phyloP scores from a whole-genome alignment of 92 coral and sea anemone genomes.

The Siderastrea siderea region DNA sequence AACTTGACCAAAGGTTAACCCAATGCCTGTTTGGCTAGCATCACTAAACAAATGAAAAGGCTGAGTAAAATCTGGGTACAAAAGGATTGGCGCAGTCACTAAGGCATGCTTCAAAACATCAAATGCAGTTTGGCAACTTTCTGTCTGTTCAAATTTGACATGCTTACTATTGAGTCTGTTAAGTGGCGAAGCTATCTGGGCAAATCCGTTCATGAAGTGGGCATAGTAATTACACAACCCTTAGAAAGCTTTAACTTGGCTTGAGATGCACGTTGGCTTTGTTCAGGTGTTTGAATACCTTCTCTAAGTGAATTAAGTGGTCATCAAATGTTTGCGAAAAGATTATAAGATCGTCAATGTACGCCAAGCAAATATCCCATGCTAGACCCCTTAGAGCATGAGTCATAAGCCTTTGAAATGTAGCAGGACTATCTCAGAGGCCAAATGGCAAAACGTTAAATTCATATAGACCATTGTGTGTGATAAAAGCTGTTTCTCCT shows the following conservation, averaged over 20 bases:
- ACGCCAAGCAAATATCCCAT: slow-evolving; percentile 10
- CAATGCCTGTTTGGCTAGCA: no score
- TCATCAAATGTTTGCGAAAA: slow-evolving; percentile 12
- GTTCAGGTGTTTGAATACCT: slow-evolving; percentile 3
- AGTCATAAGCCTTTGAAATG: slow-evolving; percentile 35
- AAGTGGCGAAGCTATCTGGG: slow-evolving; percentile 57
- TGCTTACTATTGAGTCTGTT: slow-evolving; percentile 44
- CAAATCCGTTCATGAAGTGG: slow-evolving; percentile 26
- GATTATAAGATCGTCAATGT: slow-evolving; percentile 8
- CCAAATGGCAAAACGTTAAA: slow-evolving; percentile 34
- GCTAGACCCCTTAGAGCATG: neutral
- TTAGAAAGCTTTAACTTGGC: slow-evolving; percentile 21
- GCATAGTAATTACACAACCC: slow-evolving; percentile 38
- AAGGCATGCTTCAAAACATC: slow-evolving; percentile 22
- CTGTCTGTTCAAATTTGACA: slow-evolving; percentile 22
- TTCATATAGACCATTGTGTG: slow-evolving; percentile 52
- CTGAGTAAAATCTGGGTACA: no score
- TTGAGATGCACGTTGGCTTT: slow-evolving; percentile 51
- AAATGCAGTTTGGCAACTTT: slow-evolving; percentile 28
- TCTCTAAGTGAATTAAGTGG: neutral
- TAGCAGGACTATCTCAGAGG: slow-evolving; percentile 30
- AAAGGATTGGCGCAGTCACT: no score
- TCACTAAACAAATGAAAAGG: no score
- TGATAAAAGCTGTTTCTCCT: slow-evolving; percentile 50
- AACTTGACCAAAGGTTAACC: no score